A percentile compares a stretch with the other conserved stretches of the same genome.
phyloP scores from a whole-genome alignment of 2,888 invertebrate genomes.

The Elaeidobius kamerunicus region DNA sequence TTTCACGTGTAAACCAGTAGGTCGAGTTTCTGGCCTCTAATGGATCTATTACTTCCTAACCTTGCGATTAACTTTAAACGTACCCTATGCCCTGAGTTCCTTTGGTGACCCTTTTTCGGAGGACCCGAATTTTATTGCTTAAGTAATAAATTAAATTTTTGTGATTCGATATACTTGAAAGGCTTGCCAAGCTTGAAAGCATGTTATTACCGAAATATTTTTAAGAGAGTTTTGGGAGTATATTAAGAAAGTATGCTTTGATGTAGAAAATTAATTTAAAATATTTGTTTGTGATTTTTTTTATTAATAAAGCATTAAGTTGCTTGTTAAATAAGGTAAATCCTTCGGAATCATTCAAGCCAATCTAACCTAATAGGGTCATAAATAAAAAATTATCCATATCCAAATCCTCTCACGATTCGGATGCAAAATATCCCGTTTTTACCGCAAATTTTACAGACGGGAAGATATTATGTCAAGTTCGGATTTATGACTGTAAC shows the following conservation, averaged over 20 bases:
- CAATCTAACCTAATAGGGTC: no score
- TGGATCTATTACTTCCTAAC: slow-evolving; percentile 4
- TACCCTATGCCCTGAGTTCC: not conserved
- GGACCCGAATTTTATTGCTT: not conserved
- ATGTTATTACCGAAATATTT: no score
- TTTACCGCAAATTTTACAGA: slow-evolving; percentile 31
- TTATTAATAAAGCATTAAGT: no score
- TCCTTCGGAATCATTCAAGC: no score
- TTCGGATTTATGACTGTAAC: slow-evolving; percentile 34
- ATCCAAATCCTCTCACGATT: slow-evolving; percentile 16
- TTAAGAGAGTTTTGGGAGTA: no score
- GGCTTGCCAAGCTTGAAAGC: no score
- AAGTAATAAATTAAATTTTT: not conserved
- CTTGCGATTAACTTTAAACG: slow-evolving; percentile 3
- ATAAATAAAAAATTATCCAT: slow-evolving; percentile 22
- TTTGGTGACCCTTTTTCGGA: not conserved
- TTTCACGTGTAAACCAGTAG: not conserved
- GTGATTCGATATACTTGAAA: not conserved
- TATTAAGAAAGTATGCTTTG: no score
- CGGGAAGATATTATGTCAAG: slow-evolving; percentile 33
- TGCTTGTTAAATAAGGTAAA: no score
- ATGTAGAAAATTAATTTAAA: no score
- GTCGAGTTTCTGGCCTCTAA: not conserved
- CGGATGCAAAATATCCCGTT: slow-evolving; percentile 32
- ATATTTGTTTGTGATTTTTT: no score